Evolutionary conservation across 2,888 invertebrate species (phyloP), one percentile per base, ranked within the genome.

Genomic region (Amiota communis): DNA sequence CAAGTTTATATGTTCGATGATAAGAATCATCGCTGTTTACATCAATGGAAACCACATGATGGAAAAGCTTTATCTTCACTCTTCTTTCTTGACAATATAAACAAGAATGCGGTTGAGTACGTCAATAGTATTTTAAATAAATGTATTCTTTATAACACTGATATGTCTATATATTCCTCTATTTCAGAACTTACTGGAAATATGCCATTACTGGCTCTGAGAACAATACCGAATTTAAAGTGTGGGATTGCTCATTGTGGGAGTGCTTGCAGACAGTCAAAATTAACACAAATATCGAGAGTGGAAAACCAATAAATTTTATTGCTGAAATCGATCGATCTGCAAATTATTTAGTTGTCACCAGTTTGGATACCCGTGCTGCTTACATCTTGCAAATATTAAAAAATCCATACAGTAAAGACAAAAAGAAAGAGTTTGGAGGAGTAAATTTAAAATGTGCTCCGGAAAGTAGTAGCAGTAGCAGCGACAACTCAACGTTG

Each of bases 241-340:
- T 95, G 65, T 98, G 98, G 98, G 96, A 97, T 9, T 98, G 98
- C 89, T 96, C 98, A 87, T 92, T 95, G 0, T 99, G 99, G 99
- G 92, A 93, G 67, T 98, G 98, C 86, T 91, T 98, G n/a, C 98
- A 97, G 88, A 96, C 94, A 0, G 93, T 97, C 53, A 92, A 91
- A 48, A 95, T 97, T 85, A 79, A 74, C 10, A 79, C 78, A 1
- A 92, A 93, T 0, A 77, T 72, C 10, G 81, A 79, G 8, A 77
- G 76, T 23, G 77, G 79, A 64, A 79, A 78, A 61, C 76, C 81
- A 20, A 77, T 84, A 0, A 79, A 80, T 64, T 90, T 90, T 51
- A 88, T 89, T 88, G 95, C 96, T 0, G 92, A 94, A 81, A 91
- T 98, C 70, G 98, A 98, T 90, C 91, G 95, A 64, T 94, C 95